These are phyloP conservation scores for Rhagonycha lutea DNA, from an alignment of 2,888 invertebrate genomes.

Conservation along the genomic window DNA sequence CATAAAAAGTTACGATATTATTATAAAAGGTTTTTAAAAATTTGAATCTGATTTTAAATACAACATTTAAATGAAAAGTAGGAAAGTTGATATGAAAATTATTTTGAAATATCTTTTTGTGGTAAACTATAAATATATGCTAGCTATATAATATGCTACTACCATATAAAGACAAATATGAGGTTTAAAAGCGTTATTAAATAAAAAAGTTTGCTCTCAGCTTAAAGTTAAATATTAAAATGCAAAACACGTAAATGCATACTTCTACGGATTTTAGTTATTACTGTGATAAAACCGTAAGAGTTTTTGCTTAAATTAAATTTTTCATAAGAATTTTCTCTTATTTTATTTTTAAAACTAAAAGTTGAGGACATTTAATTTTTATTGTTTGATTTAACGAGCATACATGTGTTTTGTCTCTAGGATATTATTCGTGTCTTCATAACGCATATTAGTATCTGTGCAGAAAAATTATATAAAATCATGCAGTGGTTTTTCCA, in stretches of 20 bases:
- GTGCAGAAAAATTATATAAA: too few relatives aligned
- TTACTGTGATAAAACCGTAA: not conserved
- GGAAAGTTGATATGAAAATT: not conserved
- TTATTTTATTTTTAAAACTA: not conserved
- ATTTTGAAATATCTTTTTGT: not conserved
- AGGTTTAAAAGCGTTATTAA: not conserved
- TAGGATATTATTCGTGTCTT: too few relatives aligned
- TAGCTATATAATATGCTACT: not conserved
- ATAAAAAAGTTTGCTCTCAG: not conserved
- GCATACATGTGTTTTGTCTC: not conserved
- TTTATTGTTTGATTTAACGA: not conserved
- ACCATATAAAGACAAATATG: not conserved
- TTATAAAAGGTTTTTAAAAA: too few relatives aligned
- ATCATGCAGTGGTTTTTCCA: too few relatives aligned
- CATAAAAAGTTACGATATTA: too few relatives aligned
- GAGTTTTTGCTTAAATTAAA: slow-evolving; percentile 1
- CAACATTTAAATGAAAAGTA: too few relatives aligned
- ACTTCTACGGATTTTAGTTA: not conserved
- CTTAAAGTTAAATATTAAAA: not conserved
- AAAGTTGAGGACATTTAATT: not conserved
- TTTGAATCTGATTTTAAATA: too few relatives aligned
- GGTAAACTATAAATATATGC: not conserved
- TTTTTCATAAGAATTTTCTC: not conserved
- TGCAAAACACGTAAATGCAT: slow-evolving; percentile 1
- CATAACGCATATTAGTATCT: not conserved